phyloP scores from a whole-genome alignment of 2,113 vertebrate species.

The Cariama cristata region DNA sequence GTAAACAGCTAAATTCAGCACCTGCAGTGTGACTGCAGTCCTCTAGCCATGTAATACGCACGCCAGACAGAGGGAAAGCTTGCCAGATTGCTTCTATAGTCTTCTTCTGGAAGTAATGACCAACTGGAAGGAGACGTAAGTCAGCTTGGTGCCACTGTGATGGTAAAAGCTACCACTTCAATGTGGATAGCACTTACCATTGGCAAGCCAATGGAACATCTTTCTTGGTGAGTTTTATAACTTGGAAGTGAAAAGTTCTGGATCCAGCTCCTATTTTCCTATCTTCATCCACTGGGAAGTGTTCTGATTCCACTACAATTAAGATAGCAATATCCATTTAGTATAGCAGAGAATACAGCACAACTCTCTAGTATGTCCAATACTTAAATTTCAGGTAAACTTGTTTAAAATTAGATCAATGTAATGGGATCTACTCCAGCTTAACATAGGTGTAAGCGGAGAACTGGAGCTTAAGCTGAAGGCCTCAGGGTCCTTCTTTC shows the following conservation, averaged over 20 bases:
- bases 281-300: not conserved
- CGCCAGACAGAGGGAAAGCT: not conserved
- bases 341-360: not conserved
- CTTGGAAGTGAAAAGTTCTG: not conserved
- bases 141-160: not conserved
- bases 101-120: not conserved
- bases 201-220: not conserved
- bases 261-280: not conserved
- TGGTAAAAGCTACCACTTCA: not conserved
- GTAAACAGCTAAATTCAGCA: not conserved
- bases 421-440: not conserved
- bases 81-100: not conserved
- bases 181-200: not conserved
- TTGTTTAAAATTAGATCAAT: not conserved
- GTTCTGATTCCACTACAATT: not conserved
- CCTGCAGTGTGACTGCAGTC: not conserved
- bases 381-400: not conserved
- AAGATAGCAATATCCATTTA: not conserved
- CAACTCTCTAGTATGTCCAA: not conserved
- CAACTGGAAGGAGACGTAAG: not conserved
- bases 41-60: rapidly evolving
- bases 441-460: not conserved
- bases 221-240: not conserved
- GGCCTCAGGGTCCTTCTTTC: constrained; percentile 16
- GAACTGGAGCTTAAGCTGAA: not conserved